Conservation (phyloP, 2,888 invertebrate genomes). For the Drosophila rellima region DNA sequence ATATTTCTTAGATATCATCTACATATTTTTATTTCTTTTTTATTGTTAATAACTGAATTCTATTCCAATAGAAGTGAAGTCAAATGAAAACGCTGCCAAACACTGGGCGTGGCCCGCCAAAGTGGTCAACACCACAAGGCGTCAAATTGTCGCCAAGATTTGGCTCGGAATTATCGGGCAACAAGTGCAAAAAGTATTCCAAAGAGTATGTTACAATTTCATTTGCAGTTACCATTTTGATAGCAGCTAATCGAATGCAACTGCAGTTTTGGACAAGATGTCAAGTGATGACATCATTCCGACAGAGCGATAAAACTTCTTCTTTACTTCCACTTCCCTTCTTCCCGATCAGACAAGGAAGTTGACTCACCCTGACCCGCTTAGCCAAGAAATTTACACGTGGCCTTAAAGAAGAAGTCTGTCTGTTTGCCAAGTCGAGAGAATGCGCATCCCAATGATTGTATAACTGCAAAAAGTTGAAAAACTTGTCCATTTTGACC, state of each 20-base stretch:
- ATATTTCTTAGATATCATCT: too few species aligned
- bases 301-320: not conserved
- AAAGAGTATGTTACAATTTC: not conserved
- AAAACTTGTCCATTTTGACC: slow-evolving; percentile 1
- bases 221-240: slow-evolving; percentile 6
- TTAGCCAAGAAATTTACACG: not conserved
- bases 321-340: not conserved
- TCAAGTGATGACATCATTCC: slow-evolving; percentile 8
- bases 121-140: not conserved
- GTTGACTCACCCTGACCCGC: not conserved
- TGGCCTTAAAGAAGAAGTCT: not conserved
- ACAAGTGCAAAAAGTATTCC: slow-evolving; percentile 10
- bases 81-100: not conserved
- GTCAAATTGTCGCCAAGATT: slow-evolving; percentile 7
- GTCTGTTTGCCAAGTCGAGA: slow-evolving; percentile 1
- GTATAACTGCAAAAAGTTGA: not conserved
- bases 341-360: not conserved
- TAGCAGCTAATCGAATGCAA: not conserved
- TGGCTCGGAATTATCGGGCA: not conserved
- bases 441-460: not conserved
- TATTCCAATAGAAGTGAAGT: not conserved
- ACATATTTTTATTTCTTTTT: too few species aligned
- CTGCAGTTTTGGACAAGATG: slow-evolving; percentile 2
- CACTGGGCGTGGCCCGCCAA: slow-evolving; percentile 1
- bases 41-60: not conserved